Evolutionary conservation across 2,797 vertebrate genomes (phyloP).

Genomic region (Syngnathus rostellatus): DNA sequence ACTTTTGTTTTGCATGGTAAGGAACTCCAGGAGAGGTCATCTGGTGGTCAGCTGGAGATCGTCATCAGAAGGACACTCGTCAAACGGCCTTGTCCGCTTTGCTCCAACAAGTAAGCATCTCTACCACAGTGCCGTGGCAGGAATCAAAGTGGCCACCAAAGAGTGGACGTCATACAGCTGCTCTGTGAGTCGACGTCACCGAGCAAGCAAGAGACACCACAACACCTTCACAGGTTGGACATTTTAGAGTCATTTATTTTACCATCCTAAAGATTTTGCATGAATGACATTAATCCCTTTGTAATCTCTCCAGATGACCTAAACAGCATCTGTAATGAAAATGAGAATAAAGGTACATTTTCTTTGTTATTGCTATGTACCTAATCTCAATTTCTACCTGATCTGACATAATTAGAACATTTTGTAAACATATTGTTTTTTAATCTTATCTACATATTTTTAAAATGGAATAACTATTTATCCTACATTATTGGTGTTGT

Average conservation of each 20-base stretch:
- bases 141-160: constrained; percentile 55
- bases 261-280: neutral
- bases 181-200: constrained; percentile 49
- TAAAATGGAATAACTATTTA: neutral
- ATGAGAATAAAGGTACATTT: constrained; percentile 34
- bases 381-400: neutral
- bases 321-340: constrained; percentile 20
- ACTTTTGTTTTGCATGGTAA: constrained; percentile 68
- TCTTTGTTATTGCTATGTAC: neutral
- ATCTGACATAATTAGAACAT: neutral
- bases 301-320: constrained; percentile 28
- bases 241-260: neutral
- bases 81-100: constrained; percentile 25
- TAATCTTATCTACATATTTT: neutral
- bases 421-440: neutral
- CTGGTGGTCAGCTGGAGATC: constrained; percentile 65
- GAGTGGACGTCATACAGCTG: constrained; percentile 67
- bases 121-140: constrained; percentile 36
- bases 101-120: constrained; percentile 31
- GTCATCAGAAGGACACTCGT: constrained; percentile 22
- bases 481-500: neutral
- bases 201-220: constrained; percentile 26
- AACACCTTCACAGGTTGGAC: constrained; percentile 34
- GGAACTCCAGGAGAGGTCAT: constrained; percentile 55
- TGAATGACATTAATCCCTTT: neutral